Conservation (phyloP, 2,797 vertebrate genomes). For the Oreochromis mossambicus region DNA sequence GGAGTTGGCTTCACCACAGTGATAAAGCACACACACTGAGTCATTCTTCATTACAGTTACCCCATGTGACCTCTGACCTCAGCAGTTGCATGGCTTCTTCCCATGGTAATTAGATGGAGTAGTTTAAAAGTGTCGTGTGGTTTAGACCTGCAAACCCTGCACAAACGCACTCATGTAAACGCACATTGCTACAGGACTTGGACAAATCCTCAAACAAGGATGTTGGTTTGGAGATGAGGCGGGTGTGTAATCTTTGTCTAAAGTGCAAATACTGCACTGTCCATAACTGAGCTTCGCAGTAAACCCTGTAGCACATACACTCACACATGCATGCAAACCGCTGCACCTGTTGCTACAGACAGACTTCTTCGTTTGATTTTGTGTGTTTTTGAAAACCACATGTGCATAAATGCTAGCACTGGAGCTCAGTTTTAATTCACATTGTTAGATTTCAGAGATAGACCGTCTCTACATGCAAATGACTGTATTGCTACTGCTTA, state of each 20-base stretch:
- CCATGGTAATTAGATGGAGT: neutral
- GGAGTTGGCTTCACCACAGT: constrained; percentile 13
- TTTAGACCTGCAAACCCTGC: neutral
- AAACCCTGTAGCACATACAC: neutral
- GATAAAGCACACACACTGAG: constrained; percentile 7
- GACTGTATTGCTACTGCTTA: neutral
- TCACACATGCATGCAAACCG: neutral
- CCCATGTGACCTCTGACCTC: constrained; percentile 43
- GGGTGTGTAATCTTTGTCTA: neutral
- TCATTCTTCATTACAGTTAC: constrained; percentile 22
- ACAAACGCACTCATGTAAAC: neutral
- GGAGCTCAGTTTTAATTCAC: neutral
- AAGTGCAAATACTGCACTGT: constrained; percentile 44
- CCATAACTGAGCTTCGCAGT: constrained; percentile 7
- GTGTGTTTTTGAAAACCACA: neutral
- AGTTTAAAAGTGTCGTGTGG: neutral
- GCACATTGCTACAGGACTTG: neutral
- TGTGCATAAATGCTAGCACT: neutral
- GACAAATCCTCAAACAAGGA: constrained; percentile 41
- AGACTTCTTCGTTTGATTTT: neutral
- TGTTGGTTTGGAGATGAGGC: constrained; percentile 8
- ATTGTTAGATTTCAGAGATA: neutral
- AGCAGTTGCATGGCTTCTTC: neutral
- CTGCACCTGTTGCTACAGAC: neutral
- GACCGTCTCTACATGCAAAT: neutral